Percentiles rank a stretch among this genome's conserved stretches.
phyloP scores from a whole-genome alignment of 2,888 invertebrate species.

The Eurytoma californica region DNA sequence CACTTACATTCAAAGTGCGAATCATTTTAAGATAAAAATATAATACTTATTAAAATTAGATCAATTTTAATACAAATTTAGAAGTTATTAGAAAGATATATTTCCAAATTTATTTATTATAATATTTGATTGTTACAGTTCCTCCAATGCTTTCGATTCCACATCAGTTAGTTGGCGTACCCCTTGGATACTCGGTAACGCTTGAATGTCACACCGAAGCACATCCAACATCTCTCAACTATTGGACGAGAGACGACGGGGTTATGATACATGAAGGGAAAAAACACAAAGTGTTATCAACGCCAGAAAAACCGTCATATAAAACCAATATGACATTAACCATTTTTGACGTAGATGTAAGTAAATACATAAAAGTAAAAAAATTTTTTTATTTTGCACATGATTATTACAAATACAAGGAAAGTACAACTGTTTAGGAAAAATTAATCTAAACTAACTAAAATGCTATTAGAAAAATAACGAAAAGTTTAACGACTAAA shows the following conservation, averaged over 20 bases:
- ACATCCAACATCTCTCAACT: slow-evolving; percentile 92
- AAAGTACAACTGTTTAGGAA: background rate
- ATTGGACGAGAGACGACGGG: slow-evolving; percentile 91
- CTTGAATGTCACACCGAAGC: slow-evolving; percentile 94
- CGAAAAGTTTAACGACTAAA: too few species aligned
- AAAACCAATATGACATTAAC: slow-evolving; percentile 92
- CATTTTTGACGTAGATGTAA: slow-evolving; percentile 82
- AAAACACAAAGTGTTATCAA: slow-evolving; percentile 81
- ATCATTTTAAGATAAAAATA: too few species aligned
- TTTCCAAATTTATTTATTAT: background rate
- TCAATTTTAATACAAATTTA: too few species aligned
- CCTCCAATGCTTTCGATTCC: slow-evolving; percentile 95
- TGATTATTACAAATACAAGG: background rate
- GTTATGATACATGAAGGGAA: slow-evolving; percentile 91
- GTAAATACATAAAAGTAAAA: slow-evolving; percentile 16
- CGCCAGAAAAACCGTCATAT: slow-evolving; percentile 86
- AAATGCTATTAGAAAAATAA: too few species aligned
- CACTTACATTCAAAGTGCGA: too few species aligned
- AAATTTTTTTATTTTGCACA: background rate
- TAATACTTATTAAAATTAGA: too few species aligned
- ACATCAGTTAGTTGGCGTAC: slow-evolving; percentile 91
- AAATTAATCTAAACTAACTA: too few species aligned
- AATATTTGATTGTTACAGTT: slow-evolving; percentile 78
- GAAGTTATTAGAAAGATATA: slow-evolving; percentile 26
- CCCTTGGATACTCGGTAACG: slow-evolving; percentile 88